Evolutionary conservation across 2,797 vertebrate species (phyloP), one percentile per base, ranked within the genome.

Genomic region (Numenius phaeopus): DNA sequence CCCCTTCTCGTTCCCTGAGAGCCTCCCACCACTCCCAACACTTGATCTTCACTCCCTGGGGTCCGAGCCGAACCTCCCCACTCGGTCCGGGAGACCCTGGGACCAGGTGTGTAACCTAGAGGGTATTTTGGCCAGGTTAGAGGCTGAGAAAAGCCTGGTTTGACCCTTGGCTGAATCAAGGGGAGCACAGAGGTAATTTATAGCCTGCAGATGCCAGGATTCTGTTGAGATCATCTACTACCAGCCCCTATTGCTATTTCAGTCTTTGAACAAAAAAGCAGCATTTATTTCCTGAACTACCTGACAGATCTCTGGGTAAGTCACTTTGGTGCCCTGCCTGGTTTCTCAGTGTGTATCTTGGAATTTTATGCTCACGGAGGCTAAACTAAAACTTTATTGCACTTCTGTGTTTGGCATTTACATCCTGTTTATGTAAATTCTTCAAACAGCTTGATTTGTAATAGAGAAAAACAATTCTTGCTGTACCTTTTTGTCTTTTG

Each of bases 361-460:
- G 30, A 69, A 72, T 89, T 96, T 95, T 83, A 27, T 94, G 88
- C 80, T 95, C 83, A 40, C 32, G 4, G 23, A 89, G 83, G 94
- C 91, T 92, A 67, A 94, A 97, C 83, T 87, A 86, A 94, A 96
- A 96, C 94, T 97, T 97, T 84, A 95, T 83, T 88, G 85, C 87
- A 94, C 81, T 94, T 92, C 62, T 92, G 72, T 94, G 96, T 65
- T 86, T 91, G 95, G 91, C 94, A 87, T 92, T 96, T 97, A 97
- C 95, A 95, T 91, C 94, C 97, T 93, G 95, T 95, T 95, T 95
- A 96, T 94, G 95, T 87, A 95, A 96, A 96, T 96, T 93, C 94
- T 95, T 96, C 95, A 94, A 96, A 96, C 89, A 73, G 87, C 90
- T 97, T 96, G 89, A 90, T 96, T 96, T 97, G 95, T 96, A 96